Base-by-base conservation (phyloP, 2,797 vertebrate genomes). In the Bradypodion pumilum region DNA sequence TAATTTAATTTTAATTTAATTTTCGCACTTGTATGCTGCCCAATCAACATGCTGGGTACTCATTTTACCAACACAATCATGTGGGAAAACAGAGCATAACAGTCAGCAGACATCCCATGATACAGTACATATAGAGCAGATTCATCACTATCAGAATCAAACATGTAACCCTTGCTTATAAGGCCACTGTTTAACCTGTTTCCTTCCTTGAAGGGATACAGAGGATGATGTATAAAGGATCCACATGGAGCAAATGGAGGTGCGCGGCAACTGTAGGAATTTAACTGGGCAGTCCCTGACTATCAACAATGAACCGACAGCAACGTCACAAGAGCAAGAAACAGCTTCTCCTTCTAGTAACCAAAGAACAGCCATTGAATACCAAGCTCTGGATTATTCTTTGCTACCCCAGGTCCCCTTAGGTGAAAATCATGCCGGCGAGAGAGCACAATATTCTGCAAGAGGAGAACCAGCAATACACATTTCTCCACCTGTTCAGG, bases 391-490 rank as follows among this genome's bases (percentile, higher is more conserved):
- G 25, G 73, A 69, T 52, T 21, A 78, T 52, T 7, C 73, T 32
- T 76, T 72, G 32, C 73, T 81, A 40, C 73, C 84, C 56, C 79
- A 70, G 12, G 40, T 76, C 49, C 42, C 84, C 42, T 40, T 60
- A 72, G 32, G 79, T 8, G 40, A 40, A 3, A 70, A 52, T 52
- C 8, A 56, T 70, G n/a, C 15, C 6, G 56, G 40, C 12, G 78
- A 77, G 27, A 49, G 40, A 49, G 74, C 66, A 25, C 70, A 32
- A 68, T 85, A 42, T 35, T 85, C 83, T 74, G 83, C 83, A 44
- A 85, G 79, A 76, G 84, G 84, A 60, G 84, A 85, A 35, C 84
- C 84, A 27, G 79, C 84, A 52, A 77, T 85, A 70, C 74, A 77
- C 9, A 32, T 77, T 52, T 49, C 84, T 56, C 79, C 52, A 63